Evolutionary conservation across 2,113 vertebrate genomes (phyloP), one percentile per base, ranked within the genome.

Genomic region (Mirza zaza): DNA sequence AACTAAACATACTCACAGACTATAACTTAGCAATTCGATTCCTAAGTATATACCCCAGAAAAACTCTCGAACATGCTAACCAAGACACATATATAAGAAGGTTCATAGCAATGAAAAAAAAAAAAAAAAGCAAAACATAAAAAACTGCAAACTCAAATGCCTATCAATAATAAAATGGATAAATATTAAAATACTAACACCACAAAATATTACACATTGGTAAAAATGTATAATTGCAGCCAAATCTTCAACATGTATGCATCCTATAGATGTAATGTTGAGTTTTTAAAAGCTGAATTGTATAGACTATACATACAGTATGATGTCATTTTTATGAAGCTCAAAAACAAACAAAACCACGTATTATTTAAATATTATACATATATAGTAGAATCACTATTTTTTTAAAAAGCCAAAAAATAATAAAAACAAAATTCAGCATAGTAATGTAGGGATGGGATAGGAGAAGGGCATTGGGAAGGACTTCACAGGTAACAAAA

Each of bases 141-240:
- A 15, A 61, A 61, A 83, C 81, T 63, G 25, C 17, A 82, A 87
- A 65, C 23, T 76, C 67, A 67, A 48, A 92, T 48, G 6, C 59
- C 45, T 32, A 82, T 82, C 67, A 87, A 67, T 14, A 95, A 48
- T 65, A 82, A 87, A 92, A 95, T 59, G 29, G n/a, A 65, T 52
- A 68, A 63, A 63, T n/a, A 75, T 23, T 71, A 27, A 82, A 52
- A 94, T 73, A 80, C 1, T 73, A 67, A 73, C 42, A 63, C 29
- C 39, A 68, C 48, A 82, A 86, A 73, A 45, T 75, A 61, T 34
- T 55, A 87, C 50, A 32, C 14, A 36, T 6, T 32, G 20, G 70
- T 77, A 27, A 48, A 90, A 77, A 77, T 68, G 59, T 73, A 65
- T 57, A 59, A 77, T 25, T 85, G 34, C 25, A 77, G 39, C 18